Conservation (phyloP, 1,140 invertebrate species). For the Cotesia glomerata region DNA sequence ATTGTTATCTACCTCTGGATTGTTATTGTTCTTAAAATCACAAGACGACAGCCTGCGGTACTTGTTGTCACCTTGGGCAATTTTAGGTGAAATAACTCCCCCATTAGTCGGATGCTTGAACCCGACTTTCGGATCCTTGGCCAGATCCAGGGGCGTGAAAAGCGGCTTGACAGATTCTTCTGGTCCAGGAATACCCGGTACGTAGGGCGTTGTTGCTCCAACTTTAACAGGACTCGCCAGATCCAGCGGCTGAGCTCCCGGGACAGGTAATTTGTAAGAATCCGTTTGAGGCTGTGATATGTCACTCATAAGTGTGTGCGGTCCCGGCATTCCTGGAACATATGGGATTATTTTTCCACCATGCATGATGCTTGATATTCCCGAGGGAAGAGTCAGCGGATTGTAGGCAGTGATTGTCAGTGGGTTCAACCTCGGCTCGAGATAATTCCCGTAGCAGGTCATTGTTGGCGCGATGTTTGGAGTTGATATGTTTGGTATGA, state of each 20-base stretch:
- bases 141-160: too few species aligned
- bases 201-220: slow-evolving; percentile 20
- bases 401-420: slow-evolving; percentile 73
- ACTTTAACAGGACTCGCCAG: slow-evolving; percentile 51
- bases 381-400: slow-evolving; percentile 67
- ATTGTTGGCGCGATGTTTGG: slow-evolving; percentile 64
- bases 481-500: slow-evolving; percentile 67
- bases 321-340: slow-evolving; percentile 86
- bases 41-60: not conserved
- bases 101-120: too few species aligned
- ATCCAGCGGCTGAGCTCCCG: slow-evolving; percentile 49
- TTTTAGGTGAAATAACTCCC: too few species aligned
- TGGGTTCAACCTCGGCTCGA: slow-evolving; percentile 57
- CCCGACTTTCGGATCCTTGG: too few species aligned
- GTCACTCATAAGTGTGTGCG: slow-evolving; percentile 66
- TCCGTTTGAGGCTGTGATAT: slow-evolving; percentile 46
- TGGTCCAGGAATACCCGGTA: slow-evolving; percentile 36
- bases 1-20: slow-evolving; percentile 28
- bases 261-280: slow-evolving; percentile 47
- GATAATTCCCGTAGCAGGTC: slow-evolving; percentile 50
- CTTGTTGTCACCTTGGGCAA: too few species aligned
- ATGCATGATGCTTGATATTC: slow-evolving; percentile 53
- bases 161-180: too few species aligned
- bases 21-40: not conserved
- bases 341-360: slow-evolving; percentile 80